Evolutionary conservation across 2,797 vertebrate genomes (phyloP), one percentile per base, ranked within the genome.

Genomic region (Gambelia wislizenii): DNA sequence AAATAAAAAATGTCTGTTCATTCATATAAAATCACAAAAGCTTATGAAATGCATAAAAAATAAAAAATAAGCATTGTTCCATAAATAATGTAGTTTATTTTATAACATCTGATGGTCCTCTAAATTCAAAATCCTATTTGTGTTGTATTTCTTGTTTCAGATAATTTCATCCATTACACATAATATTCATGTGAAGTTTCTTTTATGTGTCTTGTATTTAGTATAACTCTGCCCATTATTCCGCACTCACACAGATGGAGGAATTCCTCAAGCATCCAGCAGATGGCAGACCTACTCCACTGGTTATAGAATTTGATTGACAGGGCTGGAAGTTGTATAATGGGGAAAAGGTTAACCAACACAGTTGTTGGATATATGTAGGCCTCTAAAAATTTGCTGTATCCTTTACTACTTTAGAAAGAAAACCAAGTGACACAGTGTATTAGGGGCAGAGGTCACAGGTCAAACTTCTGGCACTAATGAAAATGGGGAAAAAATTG

Each of bases 281-380:
- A 88, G 87, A 42, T 82, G 87, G 79, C 87, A 88, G 79, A 64
- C 42, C 1, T 75, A 27, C 22, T 20, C 39, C 79, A 64, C 27
- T 49, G 30, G 2, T 22, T 39, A 67, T 44, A 33, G 27, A 83
- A 64, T 67, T 42, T 44, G 80, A 54, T 75, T 76, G 42, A 33
- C 47, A 52, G 54, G 18, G 16, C 10, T 76, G 12, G 30, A 30
- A n/a, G 47, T 30, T 12, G 18, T 18, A 36, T 56, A 44, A 44
- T 74, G 27, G 27, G 54, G 9, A 59, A 80, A 27, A 10, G 6
- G 44, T n/a, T n/a, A 49, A 77, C 18, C 13, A 54, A 9, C 27
- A 13, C 42, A 25, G 9, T 39, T 64, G 33, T 76, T 39, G 42
- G 25, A 54, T 56, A 22, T 20, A 36, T 12, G 4, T 44, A 25